A percentile compares a stretch with the other conserved stretches of the same genome.
Evolutionary conservation across 2,797 vertebrate species (phyloP).

Genomic region (Crenuchus spilurus): DNA sequence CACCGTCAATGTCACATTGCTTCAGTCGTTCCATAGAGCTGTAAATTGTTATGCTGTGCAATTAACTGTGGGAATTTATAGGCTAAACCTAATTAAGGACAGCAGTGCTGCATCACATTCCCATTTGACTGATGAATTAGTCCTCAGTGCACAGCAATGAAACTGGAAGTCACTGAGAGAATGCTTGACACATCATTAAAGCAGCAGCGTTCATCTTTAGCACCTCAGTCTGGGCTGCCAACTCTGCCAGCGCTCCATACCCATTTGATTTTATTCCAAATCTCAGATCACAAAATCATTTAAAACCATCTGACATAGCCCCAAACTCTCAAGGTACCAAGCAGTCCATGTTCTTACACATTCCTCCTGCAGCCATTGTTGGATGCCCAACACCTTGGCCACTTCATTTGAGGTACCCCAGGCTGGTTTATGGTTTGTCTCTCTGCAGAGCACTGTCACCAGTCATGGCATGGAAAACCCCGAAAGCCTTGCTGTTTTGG

Average conservation of each 20-base stretch:
- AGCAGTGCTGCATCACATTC: slow-evolving; percentile 42
- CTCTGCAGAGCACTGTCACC: no score
- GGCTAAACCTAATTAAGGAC: slow-evolving; percentile 52
- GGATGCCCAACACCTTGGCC: no score
- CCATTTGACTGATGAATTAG: slow-evolving; percentile 53
- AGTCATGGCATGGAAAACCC: no score
- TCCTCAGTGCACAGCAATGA: slow-evolving; percentile 26
- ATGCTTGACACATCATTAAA: slow-evolving; percentile 45
- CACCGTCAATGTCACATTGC: slow-evolving; percentile 30
- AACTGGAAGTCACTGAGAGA: slow-evolving; percentile 32
- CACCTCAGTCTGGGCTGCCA: slow-evolving; percentile 9
- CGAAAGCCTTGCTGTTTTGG: no score
- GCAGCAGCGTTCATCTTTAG: slow-evolving; percentile 20
- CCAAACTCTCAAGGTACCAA: no score
- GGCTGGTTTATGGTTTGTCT: no score
- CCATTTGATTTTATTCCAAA: background rate
- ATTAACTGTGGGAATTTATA: slow-evolving; percentile 53
- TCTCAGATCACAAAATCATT: slow-evolving; percentile 6
- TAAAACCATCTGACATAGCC: background rate
- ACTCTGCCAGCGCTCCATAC: background rate
- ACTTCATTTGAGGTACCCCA: no score
- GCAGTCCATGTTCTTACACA: no score
- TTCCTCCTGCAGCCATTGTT: no score
- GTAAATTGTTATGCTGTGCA: slow-evolving; percentile 40
- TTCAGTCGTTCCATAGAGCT: slow-evolving; percentile 26